A percentile compares a stretch with the other conserved stretches of the same genome.
Conservation (phyloP, 2,797 vertebrate species). For the Peromyscus nudipes region DNA sequence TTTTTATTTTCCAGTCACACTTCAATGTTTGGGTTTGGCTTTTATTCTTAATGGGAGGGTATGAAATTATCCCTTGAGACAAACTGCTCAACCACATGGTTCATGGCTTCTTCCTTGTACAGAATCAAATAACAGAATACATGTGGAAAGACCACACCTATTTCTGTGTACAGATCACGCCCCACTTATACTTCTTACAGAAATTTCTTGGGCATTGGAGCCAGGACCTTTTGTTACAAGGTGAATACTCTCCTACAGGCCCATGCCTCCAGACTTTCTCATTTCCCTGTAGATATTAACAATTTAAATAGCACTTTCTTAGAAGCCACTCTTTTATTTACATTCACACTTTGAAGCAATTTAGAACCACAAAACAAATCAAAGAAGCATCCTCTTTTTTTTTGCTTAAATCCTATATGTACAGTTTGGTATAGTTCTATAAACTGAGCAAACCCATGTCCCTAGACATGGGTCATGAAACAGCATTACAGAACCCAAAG, state of each 20-base stretch:
- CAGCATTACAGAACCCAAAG: not conserved
- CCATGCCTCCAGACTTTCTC: not conserved
- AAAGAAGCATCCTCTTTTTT: not conserved
- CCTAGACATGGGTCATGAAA: not conserved
- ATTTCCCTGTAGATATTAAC: not conserved
- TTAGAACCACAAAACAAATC: slow-evolving; percentile 39
- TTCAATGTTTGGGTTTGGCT: not conserved
- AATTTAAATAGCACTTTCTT: not conserved
- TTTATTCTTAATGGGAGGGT: not conserved
- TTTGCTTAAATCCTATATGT: not conserved
- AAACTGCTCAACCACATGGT: not conserved
- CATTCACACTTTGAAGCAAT: not conserved
- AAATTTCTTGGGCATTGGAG: not conserved
- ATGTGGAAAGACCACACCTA: not conserved
- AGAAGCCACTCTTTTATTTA: not conserved
- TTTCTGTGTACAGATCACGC: not conserved
- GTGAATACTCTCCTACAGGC: not conserved
- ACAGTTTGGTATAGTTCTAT: not conserved
- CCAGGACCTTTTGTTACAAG: not conserved
- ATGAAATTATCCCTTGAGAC: not conserved
- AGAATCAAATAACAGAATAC: not conserved
- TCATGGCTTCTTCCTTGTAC: not conserved
- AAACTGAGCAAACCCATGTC: not conserved
- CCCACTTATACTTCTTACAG: not conserved
- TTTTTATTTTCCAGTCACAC: not conserved